Conservation (phyloP, 1,140 invertebrate species). For the Dreissena rostriformis region DNA sequence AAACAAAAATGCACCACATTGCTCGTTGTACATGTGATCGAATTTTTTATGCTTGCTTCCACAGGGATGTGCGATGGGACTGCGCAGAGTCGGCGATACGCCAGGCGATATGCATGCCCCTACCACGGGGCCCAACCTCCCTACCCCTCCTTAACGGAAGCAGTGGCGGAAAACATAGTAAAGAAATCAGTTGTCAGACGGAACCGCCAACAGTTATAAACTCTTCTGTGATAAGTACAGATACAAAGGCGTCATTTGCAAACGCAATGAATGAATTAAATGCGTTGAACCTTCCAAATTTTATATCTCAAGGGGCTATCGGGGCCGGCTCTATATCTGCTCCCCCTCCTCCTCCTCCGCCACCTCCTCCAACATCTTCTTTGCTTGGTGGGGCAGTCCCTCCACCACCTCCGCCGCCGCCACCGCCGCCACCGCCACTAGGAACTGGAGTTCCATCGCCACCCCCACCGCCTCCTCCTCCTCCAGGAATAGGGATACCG, state of each 20-base stretch:
- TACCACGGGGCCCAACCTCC: conserved; percentile 21
- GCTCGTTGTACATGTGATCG: too few species aligned
- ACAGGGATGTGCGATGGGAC: conserved; percentile 51
- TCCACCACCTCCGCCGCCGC: neutral
- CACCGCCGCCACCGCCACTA: conserved; percentile 21
- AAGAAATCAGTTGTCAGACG: too few species aligned
- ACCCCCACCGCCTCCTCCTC: conserved; percentile 30
- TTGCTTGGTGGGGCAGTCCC: neutral
- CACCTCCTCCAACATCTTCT: conserved; percentile 3
- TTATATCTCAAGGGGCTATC: neutral
- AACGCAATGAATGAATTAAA: conserved; percentile 34
- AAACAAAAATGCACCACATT: too few species aligned
- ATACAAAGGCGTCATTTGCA: conserved; percentile 35
- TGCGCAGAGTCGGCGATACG: conserved; percentile 52
- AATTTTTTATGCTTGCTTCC: too few species aligned
- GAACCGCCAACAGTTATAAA: neutral
- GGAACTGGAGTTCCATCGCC: conserved; percentile 11
- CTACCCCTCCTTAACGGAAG: neutral
- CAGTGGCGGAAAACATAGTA: too few species aligned
- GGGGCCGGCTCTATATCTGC: neutral
- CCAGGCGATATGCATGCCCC: conserved; percentile 51
- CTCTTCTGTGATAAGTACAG: conserved; percentile 54
- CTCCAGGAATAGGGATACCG: conserved; percentile 7
- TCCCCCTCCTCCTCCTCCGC: conserved; percentile 13
- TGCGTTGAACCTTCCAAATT: conserved; percentile 6